phyloP scores from a whole-genome alignment of 2,888 invertebrate species.

The Brenthis hecate region DNA sequence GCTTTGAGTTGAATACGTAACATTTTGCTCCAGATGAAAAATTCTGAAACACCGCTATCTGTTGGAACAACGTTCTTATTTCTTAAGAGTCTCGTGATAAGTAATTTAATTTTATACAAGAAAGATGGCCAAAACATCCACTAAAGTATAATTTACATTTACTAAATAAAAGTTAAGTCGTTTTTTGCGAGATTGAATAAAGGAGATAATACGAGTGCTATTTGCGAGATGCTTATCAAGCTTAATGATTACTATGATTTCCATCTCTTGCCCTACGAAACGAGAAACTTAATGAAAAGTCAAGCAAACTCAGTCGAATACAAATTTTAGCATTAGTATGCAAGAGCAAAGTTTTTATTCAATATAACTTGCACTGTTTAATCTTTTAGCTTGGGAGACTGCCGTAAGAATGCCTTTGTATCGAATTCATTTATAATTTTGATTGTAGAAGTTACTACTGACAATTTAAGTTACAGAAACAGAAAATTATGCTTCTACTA shows the following conservation, averaged over 20 bases:
- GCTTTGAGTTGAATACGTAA: constrained; percentile 59
- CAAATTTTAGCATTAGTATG: constrained; percentile 80
- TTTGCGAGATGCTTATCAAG: constrained; percentile 68
- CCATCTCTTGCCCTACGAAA: constrained; percentile 68
- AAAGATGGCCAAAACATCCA: constrained; percentile 28
- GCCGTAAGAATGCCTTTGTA: constrained; percentile 13
- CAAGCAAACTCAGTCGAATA: constrained; percentile 78
- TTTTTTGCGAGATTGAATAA: constrained; percentile 42
- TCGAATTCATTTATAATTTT: constrained; percentile 15
- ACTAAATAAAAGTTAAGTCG: constrained; percentile 33
- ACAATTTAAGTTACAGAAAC: too few relatives aligned
- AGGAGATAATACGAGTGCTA: constrained; percentile 56
- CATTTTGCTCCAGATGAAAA: constrained; percentile 46
- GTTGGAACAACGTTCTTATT: constrained; percentile 29
- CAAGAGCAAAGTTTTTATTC: constrained; percentile 80
- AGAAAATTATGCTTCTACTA: too few relatives aligned
- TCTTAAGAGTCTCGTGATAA: constrained; percentile 27
- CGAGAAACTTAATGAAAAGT: constrained; percentile 78
- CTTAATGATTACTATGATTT: constrained; percentile 78
- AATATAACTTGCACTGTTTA: constrained; percentile 77
- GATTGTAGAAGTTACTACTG: constrained; percentile 6
- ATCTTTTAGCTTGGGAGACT: constrained; percentile 48
- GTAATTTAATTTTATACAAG: constrained; percentile 27
- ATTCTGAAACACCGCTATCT: constrained; percentile 40
- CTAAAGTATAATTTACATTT: constrained; percentile 31